Conservation (phyloP, 1,140 invertebrate genomes). For the Drosophila bocqueti region DNA sequence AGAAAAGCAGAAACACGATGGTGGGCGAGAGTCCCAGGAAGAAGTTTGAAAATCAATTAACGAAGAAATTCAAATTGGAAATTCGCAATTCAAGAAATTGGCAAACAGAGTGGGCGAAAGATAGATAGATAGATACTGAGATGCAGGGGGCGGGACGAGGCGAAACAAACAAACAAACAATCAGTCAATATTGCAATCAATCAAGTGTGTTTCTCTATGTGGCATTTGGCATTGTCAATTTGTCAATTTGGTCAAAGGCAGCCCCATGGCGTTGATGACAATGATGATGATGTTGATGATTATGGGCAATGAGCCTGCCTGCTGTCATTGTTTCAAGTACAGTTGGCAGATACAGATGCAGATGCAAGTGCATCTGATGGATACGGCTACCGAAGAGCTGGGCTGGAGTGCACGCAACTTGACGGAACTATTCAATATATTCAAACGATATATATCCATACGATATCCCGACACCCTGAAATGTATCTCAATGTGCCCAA, state of each 20-base stretch:
- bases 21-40: conserved; percentile 10
- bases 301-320: neutral
- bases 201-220: conserved; percentile 69
- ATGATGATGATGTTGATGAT: neutral
- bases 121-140: neutral
- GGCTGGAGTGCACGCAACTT: neutral
- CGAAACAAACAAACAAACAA: conserved; percentile 45
- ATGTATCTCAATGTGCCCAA: conserved; percentile 67
- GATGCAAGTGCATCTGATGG: neutral
- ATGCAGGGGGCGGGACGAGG: neutral
- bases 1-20: conserved; percentile 1
- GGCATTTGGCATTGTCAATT: conserved; percentile 64
- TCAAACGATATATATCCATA: conserved; percentile 16
- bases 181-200: conserved; percentile 80
- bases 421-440: conserved; percentile 26
- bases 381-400: neutral
- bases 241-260: conserved; percentile 47
- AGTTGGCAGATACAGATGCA: neutral
- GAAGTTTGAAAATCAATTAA: conserved; percentile 38
- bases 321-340: conserved; percentile 10
- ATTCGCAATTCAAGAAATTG: conserved; percentile 32
- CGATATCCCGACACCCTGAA: conserved; percentile 7
- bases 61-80: conserved; percentile 52
- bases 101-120: conserved; percentile 18
- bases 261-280: neutral